Conservation (phyloP, 2,888 invertebrate species). For the Hymenopus coronatus region DNA sequence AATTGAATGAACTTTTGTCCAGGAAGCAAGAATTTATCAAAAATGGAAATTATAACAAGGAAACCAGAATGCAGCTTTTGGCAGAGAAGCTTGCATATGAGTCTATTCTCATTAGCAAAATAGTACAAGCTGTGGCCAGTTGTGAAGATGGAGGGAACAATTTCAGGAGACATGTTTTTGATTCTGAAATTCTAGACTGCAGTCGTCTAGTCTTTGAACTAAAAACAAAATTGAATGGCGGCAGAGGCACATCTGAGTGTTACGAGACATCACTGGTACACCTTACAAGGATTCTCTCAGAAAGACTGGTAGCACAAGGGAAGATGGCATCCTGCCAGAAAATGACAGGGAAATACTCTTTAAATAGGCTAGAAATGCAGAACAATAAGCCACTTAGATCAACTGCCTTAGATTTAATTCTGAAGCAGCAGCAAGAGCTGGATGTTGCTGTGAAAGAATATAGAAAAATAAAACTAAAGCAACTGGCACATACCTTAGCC, state of each 20-base stretch:
- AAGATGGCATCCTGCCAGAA: slow-evolving; percentile 53
- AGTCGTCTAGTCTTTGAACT: slow-evolving; percentile 71
- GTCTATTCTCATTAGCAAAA: slow-evolving; percentile 66
- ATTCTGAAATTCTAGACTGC: slow-evolving; percentile 56
- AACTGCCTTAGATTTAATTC: slow-evolving; percentile 51
- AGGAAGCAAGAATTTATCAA: slow-evolving; percentile 64
- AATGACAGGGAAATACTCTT: neutral
- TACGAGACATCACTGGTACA: slow-evolving; percentile 59
- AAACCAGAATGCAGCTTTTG: slow-evolving; percentile 65
- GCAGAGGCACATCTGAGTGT: slow-evolving; percentile 47
- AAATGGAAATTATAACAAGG: slow-evolving; percentile 64
- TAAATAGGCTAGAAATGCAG: slow-evolving; percentile 40
- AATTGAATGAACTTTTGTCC: slow-evolving; percentile 66
- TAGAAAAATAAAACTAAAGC: slow-evolving; percentile 66
- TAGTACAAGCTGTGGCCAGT: slow-evolving; percentile 61
- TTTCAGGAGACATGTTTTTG: slow-evolving; percentile 58
- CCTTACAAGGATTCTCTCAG: slow-evolving; percentile 71
- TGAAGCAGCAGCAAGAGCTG: slow-evolving; percentile 60
- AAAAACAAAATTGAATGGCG: slow-evolving; percentile 63
- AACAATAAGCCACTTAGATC: slow-evolving; percentile 33
- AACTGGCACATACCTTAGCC: slow-evolving; percentile 68
- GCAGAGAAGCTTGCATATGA: slow-evolving; percentile 81
- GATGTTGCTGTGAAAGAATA: slow-evolving; percentile 61
- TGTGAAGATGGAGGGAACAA: slow-evolving; percentile 57
- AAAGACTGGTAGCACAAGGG: slow-evolving; percentile 50